Evolutionary conservation across 2,113 vertebrate genomes (phyloP), one percentile per base, ranked within the genome.

Genomic region (Pseudolaguvia tuberculata): DNA sequence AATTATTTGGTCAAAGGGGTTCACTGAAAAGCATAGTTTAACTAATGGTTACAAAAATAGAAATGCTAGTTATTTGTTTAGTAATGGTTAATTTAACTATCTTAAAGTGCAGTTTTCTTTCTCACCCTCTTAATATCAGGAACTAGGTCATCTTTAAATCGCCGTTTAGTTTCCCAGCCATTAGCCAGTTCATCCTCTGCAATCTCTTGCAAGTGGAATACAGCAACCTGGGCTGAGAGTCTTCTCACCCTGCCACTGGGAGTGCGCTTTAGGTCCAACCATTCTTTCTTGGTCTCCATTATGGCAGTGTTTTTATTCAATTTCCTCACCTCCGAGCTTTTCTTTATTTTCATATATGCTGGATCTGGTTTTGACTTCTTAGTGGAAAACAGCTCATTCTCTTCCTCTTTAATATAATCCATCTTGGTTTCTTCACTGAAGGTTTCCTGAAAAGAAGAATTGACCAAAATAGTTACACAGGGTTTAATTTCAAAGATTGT

Each of bases 191-290:
- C 96, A 0, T 97, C 96, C 80, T 97, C 96, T 0, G 96, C 97
- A 1, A 99, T 98, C 88, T 98, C 96, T 85, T 99, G 97, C 55
- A 98, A 91, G 85, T 99, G 97, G 87, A 98, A 98, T 35, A 99
- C 94, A 0, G 97, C 97, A 0, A 98, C 95, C 82, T 98, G 96
- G 69, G 97, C 97, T 0, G 97, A 99, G 0, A 93, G 94, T 55
- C 96, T 94, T 47, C 96, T 91, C 83, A 98, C 92, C 61, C 97
- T 90, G 57, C 97, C 97, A 0, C 96, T 99, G 0, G 96, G 96
- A 6, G 96, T 99, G 73, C 95, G 89, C 72, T 98, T 95, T 1
- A 97, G 92, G 79, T 98, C 94, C 70, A 95, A 90, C 1, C 89
- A 5, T 0, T 88, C 87, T 15, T 56, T 72, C 84, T 4, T 84